Evolutionary conservation across 2,888 invertebrate genomes (phyloP), one percentile per base, ranked within the genome.

Genomic region (Metopia argyrocephala): DNA sequence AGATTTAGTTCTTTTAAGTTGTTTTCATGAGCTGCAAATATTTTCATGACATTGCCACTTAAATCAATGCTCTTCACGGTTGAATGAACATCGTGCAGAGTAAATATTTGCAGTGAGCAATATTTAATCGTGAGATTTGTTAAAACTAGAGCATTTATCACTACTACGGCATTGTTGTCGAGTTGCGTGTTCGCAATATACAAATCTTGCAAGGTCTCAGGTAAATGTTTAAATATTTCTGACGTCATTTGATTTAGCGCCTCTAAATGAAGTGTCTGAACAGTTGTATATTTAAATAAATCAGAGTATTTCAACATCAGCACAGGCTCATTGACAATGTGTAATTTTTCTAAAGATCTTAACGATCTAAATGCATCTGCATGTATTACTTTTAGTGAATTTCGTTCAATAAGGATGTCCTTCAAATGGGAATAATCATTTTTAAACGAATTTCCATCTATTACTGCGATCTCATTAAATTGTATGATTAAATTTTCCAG

Each of bases 1-100:
- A 90, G 82, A 84, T 89, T 88, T 25, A 90, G 76, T 31, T 83
- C 85, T n/a, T 83, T 52, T 2, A 89, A 61, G 45, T 57, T 76
- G 25, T 82, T 82, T 38, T 82, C 68, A 48, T 81, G 64, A 0
- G 87, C 68, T 5, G 59, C 65, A 48, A 87, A 85, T 2, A 85
- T 79, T 5, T 64, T 73, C 31, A 90, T 73, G 2, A 83, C 81
- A 81, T 90, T 90, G 7, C 82, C 83, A 45, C 88, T 88, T 25
- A 90, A 83, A 84, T 90, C 89, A 2, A 90, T 76, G 1, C 82
- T 73, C 9, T 73, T 28, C 5, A 84, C 50, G 62, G 79, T 84
- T 57, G 65, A 71, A 7, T 69, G 28, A 1, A 70, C 9, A 18
- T 86, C 85, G 45, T 78, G 61, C 9, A 87, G 28, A 0, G 62